A percentile compares a stretch with the other conserved stretches of the same genome.
Conservation (phyloP, 1,140 invertebrate genomes). For the Caenorhabditis inopinata region DNA sequence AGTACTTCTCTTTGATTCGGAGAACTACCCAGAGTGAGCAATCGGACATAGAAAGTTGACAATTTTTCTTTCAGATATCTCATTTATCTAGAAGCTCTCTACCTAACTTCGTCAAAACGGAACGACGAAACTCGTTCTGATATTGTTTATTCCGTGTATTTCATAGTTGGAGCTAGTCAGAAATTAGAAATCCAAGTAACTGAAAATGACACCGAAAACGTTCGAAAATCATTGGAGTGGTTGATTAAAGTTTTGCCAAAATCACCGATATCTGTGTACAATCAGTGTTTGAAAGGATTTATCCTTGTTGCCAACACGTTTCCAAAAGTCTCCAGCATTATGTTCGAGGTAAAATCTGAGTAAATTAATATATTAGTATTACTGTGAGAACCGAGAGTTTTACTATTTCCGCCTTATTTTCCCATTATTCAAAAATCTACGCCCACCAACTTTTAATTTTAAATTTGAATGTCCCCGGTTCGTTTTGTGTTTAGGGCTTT, state of each 20-base stretch:
- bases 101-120: not conserved
- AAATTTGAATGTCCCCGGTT: too few species aligned
- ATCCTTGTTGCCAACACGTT: not conserved
- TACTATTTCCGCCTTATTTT: too few species aligned
- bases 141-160: slow-evolving; percentile 1
- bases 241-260: not conserved
- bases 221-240: not conserved
- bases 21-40: not conserved
- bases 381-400: too few species aligned
- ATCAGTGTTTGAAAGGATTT: slow-evolving; percentile 9
- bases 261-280: not conserved
- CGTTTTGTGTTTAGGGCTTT: too few species aligned
- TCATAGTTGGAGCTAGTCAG: not conserved
- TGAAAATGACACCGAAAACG: not conserved
- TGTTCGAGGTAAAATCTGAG: not conserved
- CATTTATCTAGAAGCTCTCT: not conserved
- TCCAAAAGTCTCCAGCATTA: not conserved
- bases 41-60: not conserved
- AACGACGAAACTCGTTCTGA: not conserved
- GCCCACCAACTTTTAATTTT: too few species aligned
- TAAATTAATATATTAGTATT: too few species aligned
- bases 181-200: not conserved
- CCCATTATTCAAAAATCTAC: too few species aligned
- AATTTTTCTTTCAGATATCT: not conserved
- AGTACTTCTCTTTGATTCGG: not conserved